Evolutionary conservation across 2,888 invertebrate genomes (phyloP).

Genomic region (Rhyacophila evoluta): DNA sequence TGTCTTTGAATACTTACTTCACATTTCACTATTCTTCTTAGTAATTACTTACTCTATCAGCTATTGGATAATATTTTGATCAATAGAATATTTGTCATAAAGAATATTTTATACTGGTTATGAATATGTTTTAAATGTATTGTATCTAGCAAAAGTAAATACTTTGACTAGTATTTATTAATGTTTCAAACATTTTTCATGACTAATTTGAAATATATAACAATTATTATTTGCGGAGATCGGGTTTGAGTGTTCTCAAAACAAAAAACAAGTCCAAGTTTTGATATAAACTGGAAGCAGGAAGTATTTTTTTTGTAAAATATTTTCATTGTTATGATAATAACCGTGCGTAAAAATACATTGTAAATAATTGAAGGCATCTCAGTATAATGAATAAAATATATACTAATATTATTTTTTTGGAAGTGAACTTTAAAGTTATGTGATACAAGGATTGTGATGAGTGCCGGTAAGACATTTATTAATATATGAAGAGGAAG

Average conservation of each 20-base stretch:
- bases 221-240: not conserved
- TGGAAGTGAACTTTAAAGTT: not conserved
- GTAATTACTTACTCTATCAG: too few species aligned
- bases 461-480: slow-evolving; percentile 22
- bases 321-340: not conserved
- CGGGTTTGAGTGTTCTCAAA: slow-evolving; percentile 15
- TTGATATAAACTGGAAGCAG: not conserved
- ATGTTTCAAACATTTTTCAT: too few species aligned
- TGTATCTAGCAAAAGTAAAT: too few species aligned
- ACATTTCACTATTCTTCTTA: too few species aligned
- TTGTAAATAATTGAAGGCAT: slow-evolving; percentile 15
- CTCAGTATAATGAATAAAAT: not conserved
- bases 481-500: slow-evolving; percentile 2
- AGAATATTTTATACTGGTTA: too few species aligned
- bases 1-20: too few species aligned
- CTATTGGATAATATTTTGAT: too few species aligned
- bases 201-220: not conserved
- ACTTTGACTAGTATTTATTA: too few species aligned
- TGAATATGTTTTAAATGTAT: too few species aligned
- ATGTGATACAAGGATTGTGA: slow-evolving; percentile 22
- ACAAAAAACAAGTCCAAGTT: not conserved
- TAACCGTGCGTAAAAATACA: not conserved
- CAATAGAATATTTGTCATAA: too few species aligned
- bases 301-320: not conserved
- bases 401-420: not conserved